Evolutionary conservation across 2,888 invertebrate genomes (phyloP), one percentile per base, ranked within the genome.

Genomic region (Allacma fusca): DNA sequence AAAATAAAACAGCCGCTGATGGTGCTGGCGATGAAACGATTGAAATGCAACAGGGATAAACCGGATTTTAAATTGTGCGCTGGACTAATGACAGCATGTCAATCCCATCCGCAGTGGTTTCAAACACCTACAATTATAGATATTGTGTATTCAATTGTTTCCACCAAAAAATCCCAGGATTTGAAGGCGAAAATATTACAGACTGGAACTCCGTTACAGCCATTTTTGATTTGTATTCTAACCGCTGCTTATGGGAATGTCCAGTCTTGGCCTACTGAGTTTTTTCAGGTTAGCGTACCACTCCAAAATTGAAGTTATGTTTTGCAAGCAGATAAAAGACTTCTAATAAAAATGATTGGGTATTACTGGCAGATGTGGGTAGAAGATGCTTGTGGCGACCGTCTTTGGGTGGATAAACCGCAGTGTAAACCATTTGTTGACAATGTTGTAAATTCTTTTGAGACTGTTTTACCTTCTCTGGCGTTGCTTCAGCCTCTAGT

Each of bases 381-480:
- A 79, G 98, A 98, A 85, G 98, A 98, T 88, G 95, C 97, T 0
- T 88, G 96, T 0, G 95, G 94, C 64, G 98, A 98, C 85, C 89
- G 97, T 50, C 90, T 94, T 82, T 98, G 98, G 96, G 95, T 97
- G 24, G 98, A 98, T 86, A 92, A 94, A 84, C 91, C 94, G 0
- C 94, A 95, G 87, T 97, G 97, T 86, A 93, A 93, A 85, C 92
- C 93, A 26, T 93, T 97, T 86, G 94, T 96, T 0, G 95, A 96
- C 84, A 98, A 97, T 86, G 93, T 98, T 71, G 89, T 93, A 76
- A 93, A 93, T 0, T 94, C 94, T 0, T 94, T 96, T 87, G 91
- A 91, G 83, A 96, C 95, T 0, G 92, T 91, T 84, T 88, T 91
- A 75, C 94, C 94, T 0, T 92, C 94, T 0, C 89, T 91, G 67